phyloP scores from a whole-genome alignment of 2,113 vertebrate species.

The Camelus dromedarius region DNA sequence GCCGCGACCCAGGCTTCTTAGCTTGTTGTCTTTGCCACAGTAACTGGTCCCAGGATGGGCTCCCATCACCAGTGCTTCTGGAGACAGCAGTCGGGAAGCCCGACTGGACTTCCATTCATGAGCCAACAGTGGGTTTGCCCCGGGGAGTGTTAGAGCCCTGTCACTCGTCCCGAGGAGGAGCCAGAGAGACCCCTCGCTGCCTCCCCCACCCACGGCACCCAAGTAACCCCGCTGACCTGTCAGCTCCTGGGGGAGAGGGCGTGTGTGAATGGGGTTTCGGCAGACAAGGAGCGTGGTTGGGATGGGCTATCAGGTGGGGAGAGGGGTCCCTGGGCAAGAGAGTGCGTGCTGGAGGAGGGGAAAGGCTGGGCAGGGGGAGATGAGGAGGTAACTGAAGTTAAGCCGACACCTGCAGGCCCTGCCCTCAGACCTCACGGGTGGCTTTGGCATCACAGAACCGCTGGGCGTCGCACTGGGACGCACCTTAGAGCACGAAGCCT shows the following conservation, averaged over 20 bases:
- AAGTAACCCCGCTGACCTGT: background rate
- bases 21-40: background rate
- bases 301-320: background rate
- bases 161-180: too few species aligned
- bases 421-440: background rate
- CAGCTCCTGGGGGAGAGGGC: background rate
- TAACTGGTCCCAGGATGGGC: background rate
- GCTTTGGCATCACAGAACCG: background rate
- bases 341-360: background rate
- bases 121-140: too few species aligned
- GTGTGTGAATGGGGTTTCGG: background rate
- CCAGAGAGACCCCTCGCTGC: background rate
- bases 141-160: background rate
- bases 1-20: background rate
- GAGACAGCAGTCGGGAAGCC: background rate
- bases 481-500: background rate
- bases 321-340: background rate
- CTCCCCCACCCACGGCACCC: background rate
- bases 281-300: background rate
- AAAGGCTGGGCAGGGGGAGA: background rate
- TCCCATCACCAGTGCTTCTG: background rate
- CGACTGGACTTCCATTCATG: background rate
- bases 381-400: background rate
- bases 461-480: background rate
- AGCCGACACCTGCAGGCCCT: background rate